A percentile compares a stretch with the other conserved stretches of the same genome.
Evolutionary conservation across 1,140 invertebrate species (phyloP).

Genomic region (Atta texana): DNA sequence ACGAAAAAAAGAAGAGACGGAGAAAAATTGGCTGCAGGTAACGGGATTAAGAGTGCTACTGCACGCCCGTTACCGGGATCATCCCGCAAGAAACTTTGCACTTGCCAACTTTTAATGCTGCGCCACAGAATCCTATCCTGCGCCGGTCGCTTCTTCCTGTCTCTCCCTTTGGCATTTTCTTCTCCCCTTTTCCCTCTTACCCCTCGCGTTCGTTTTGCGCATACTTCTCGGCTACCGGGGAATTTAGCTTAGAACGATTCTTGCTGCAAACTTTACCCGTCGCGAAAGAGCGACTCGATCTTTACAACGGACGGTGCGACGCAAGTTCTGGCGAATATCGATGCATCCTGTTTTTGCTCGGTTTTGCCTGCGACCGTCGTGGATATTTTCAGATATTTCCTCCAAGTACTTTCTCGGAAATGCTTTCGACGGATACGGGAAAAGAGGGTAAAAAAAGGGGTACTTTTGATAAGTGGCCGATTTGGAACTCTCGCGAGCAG

Average conservation of each 20-base stretch:
- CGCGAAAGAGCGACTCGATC: conserved; percentile 46
- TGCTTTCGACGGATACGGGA: conserved; percentile 42
- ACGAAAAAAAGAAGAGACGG: conserved; percentile 39
- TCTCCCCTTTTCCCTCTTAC: not conserved
- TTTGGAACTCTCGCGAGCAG: conserved; percentile 53
- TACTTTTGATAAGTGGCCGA: conserved; percentile 62
- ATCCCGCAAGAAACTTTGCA: conserved; percentile 85
- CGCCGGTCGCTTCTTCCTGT: conserved; percentile 43
- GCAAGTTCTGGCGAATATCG: conserved; percentile 56
- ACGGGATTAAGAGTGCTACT: conserved; percentile 83
- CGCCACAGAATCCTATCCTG: conserved; percentile 79
- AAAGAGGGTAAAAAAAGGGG: not conserved
- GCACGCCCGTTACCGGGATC: conserved; percentile 80
- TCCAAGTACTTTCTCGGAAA: conserved; percentile 43
- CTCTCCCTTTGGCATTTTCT: conserved; percentile 51
- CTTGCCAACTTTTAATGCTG: conserved; percentile 85
- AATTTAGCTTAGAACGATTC: conserved; percentile 70
- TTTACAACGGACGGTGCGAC: conserved; percentile 32
- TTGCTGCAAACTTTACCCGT: conserved; percentile 67
- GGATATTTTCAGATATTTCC: conserved; percentile 52
- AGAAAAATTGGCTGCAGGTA: conserved; percentile 84
- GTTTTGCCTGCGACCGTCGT: conserved; percentile 24
- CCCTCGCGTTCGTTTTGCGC: conserved; percentile 38
- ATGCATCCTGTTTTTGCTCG: conserved; percentile 49
- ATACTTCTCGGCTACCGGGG: conserved; percentile 63